Evolutionary conservation across 2,113 vertebrate genomes (phyloP).

Genomic region (Coregonus clupeaformis): DNA sequence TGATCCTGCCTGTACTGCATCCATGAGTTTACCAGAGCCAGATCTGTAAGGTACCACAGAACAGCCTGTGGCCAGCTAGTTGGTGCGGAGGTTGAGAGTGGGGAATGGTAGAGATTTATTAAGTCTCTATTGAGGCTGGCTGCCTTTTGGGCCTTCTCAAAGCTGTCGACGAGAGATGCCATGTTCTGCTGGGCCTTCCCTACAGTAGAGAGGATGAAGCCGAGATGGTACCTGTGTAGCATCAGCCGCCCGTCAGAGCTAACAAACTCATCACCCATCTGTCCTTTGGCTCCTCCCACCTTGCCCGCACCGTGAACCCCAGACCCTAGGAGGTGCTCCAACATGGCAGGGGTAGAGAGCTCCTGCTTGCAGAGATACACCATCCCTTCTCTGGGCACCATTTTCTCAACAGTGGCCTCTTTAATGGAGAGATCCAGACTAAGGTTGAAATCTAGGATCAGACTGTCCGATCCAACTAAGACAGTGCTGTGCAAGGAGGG

Average conservation of each 20-base stretch:
- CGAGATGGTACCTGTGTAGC: conserved; percentile 68
- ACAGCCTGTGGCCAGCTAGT: conserved; percentile 72
- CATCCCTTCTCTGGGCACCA: conserved; percentile 66
- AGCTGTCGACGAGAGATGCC: conserved; percentile 61
- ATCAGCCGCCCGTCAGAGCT: conserved; percentile 75
- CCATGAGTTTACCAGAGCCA: conserved; percentile 77
- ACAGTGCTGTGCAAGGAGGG: conserved; percentile 64
- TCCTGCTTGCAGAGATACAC: conserved; percentile 77
- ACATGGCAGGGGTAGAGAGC: conserved; percentile 73
- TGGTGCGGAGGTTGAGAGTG: conserved; percentile 51
- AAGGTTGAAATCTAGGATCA: conserved; percentile 70
- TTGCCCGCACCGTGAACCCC: conserved; percentile 73
- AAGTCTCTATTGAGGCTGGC: conserved; percentile 68
- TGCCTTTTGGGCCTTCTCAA: conserved; percentile 68
- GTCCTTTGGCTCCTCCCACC: conserved; percentile 71
- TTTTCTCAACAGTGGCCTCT: conserved; percentile 67
- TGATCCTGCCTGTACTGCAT: conserved; percentile 64
- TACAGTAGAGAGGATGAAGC: conserved; percentile 76
- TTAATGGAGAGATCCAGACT: conserved; percentile 60
- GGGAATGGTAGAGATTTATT: conserved; percentile 68
- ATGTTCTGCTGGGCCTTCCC: conserved; percentile 58
- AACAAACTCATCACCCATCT: conserved; percentile 76
- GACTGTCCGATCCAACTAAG: conserved; percentile 65
- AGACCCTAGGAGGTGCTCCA: conserved; percentile 68
- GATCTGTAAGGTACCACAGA: conserved; percentile 74